These are phyloP conservation scores for Campoplex capitator DNA, from an alignment of 2,888 invertebrate species.

Conservation along the genomic window DNA sequence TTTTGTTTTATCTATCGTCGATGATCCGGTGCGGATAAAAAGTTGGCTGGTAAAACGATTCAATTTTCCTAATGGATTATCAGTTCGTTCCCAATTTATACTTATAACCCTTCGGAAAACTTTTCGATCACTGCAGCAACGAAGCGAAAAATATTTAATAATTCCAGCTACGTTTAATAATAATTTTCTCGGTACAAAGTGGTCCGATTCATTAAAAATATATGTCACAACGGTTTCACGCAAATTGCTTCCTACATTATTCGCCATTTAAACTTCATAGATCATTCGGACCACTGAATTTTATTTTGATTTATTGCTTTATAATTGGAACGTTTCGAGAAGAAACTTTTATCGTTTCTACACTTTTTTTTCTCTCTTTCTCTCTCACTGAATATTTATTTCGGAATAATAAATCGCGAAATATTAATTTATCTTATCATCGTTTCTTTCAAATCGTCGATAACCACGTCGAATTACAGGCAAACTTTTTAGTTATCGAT, in stretches of 20 bases:
- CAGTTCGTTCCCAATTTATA: not conserved
- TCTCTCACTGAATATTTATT: not conserved
- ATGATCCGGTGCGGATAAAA: slow-evolving; percentile 14
- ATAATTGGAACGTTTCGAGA: slow-evolving; percentile 19
- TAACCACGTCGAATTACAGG: not conserved
- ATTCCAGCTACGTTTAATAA: not conserved
- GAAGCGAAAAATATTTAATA: not conserved
- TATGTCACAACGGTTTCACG: not conserved
- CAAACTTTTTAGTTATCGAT: not conserved
- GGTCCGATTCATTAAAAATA: not conserved
- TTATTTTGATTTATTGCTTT: slow-evolving; percentile 8
- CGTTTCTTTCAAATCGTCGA: not conserved
- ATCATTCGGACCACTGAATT: not conserved
- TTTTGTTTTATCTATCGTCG: not conserved
- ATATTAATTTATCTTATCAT: not conserved
- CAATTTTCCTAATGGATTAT: slow-evolving; percentile 51
- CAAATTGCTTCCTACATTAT: not conserved
- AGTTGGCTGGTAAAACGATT: slow-evolving; percentile 49
- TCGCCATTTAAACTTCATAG: not conserved
- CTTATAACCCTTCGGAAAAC: not conserved
- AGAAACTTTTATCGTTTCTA: not conserved
- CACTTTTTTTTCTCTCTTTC: too few relatives aligned
- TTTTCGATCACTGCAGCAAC: not conserved
- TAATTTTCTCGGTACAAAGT: not conserved
- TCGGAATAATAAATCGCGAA: not conserved